Base-by-base conservation (phyloP, 1,140 invertebrate genomes). In the Caenorhabditis briggsae region DNA sequence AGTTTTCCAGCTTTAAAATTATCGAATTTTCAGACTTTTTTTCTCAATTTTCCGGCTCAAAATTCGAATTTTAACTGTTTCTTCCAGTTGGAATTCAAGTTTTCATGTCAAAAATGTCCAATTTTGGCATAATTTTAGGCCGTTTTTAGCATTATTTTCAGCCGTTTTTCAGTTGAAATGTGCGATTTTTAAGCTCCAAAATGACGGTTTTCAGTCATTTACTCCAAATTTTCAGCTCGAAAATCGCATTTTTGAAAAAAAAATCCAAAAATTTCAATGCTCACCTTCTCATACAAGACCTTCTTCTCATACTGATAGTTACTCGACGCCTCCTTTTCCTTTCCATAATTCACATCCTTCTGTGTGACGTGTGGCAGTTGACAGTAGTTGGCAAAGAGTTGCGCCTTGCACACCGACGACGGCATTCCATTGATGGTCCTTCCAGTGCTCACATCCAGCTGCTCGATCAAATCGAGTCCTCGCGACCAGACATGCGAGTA, bases 271-370 rank as follows among this genome's bases (percentile, higher is more conserved):
- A 2, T 33, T 33, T 33, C 33, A 3, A 33, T 33, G 1, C 33
- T 61, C 14, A 86, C 85, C 70, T 82, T 70, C 46, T 55, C 53
- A 46, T 86, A 86, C 2, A 86, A 43, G 8, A 86, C 50, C 18
- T 64, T 59, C 85, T 86, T 86, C 53, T 48, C 48, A 25, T 82
- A 46, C 48, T 86, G 74, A 55, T 86, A 86, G 9, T 23, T 14
- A 43, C 20, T 50, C 3, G 85, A 74, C 16, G 33, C 20, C 48
- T 58, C 58, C 48, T 86, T 86, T 6, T 74, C 85, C 41, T 64
- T 55, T 33, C 25, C 16, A n/a, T 86, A 86, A 11, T 78, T 14
- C 12, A 78, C 46, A 78, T 41, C 9, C 7, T 7, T 14, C 50
- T n/a, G n/a, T 48, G 53, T 41, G 9, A 48, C 6, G 12, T 18